Conservation (phyloP, 2,888 invertebrate species). For the Allygus modestus region DNA sequence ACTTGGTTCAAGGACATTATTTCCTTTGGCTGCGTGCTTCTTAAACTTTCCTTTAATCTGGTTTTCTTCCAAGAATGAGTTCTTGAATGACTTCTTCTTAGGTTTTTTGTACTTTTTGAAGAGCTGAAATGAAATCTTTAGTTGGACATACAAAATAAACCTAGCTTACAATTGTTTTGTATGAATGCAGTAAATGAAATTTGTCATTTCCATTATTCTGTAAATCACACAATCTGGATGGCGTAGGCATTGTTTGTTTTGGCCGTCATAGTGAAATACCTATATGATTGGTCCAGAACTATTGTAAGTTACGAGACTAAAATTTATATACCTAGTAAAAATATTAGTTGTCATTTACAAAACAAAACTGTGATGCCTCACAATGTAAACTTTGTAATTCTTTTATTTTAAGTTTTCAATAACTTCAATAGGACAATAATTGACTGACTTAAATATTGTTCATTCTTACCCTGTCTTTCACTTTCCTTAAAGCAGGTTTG, state of each 20-base stretch:
- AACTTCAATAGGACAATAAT: no score
- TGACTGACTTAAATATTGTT: no score
- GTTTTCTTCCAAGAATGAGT: conserved; percentile 24
- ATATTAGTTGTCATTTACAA: no score
- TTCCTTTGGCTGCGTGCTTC: neutral
- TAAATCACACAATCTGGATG: no score
- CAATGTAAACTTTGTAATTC: no score
- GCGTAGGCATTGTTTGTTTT: neutral
- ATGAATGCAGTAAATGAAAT: no score
- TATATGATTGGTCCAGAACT: neutral
- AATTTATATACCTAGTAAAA: no score
- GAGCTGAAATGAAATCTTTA: conserved; percentile 22
- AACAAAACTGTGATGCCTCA: no score
- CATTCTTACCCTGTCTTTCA: conserved; percentile 18
- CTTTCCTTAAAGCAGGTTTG: conserved; percentile 38
- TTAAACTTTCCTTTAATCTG: conserved; percentile 2
- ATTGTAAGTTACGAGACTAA: no score
- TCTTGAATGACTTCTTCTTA: conserved; percentile 13
- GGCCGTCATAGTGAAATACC: neutral
- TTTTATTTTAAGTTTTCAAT: no score
- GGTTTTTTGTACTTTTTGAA: conserved; percentile 37
- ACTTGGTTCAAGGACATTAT: neutral
- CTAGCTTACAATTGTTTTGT: no score
- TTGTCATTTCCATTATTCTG: no score
- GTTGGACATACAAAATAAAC: neutral